phyloP scores from a whole-genome alignment of 2,113 vertebrate species.

The Athene noctua region DNA sequence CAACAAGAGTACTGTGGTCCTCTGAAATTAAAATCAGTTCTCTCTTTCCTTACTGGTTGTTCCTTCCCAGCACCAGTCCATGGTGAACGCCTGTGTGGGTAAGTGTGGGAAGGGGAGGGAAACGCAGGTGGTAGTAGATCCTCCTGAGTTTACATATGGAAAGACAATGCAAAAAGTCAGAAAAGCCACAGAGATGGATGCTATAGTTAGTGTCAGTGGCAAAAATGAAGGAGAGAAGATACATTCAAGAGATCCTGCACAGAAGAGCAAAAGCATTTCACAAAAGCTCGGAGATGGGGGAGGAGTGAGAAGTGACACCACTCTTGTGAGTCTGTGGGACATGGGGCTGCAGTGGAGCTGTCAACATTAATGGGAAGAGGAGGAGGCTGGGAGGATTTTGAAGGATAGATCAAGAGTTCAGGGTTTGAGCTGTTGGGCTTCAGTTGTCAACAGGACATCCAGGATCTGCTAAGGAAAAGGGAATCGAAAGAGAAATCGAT shows the following conservation, averaged over 20 bases:
- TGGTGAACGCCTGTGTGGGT: not conserved
- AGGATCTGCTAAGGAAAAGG: not conserved
- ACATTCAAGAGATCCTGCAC: not conserved
- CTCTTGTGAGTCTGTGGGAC: not conserved
- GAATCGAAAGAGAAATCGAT: not conserved
- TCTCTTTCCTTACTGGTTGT: not conserved
- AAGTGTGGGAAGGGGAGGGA: not conserved
- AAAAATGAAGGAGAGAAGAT: not conserved
- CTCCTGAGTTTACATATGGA: not conserved
- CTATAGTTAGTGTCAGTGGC: not conserved
- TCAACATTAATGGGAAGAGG: not conserved
- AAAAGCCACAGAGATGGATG: not conserved
- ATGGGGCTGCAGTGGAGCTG: accelerated
- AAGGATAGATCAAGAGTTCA: not conserved
- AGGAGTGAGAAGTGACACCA: not conserved
- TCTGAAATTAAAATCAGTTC: not conserved
- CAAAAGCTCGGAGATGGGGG: not conserved
- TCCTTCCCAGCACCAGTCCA: not conserved
- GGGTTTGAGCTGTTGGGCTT: not conserved
- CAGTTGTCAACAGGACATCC: conserved; percentile 22
- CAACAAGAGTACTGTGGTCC: not conserved
- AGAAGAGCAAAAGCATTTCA: not conserved
- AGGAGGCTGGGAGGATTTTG: not conserved
- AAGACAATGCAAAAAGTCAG: not conserved
- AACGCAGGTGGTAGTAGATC: not conserved